Percentiles rank a stretch among this genome's conserved stretches.
Evolutionary conservation across 2,797 vertebrate genomes (phyloP).

Genomic region (Myiotriccus ornatus): DNA sequence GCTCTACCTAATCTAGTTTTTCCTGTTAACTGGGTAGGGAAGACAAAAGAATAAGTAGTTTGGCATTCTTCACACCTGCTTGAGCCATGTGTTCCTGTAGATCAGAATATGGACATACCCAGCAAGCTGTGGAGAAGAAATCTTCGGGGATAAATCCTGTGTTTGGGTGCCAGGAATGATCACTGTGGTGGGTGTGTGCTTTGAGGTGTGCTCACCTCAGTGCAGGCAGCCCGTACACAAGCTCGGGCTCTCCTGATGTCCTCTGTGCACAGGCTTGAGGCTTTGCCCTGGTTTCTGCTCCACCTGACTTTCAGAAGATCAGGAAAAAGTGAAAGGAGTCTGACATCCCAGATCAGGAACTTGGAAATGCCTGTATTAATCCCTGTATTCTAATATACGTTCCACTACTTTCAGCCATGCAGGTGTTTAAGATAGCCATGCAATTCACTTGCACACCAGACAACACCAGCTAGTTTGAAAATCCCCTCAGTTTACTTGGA

Average conservation of each 20-base stretch:
- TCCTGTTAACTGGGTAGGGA: background rate
- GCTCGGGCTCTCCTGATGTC: background rate
- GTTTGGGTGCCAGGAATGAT: background rate
- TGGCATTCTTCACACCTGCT: background rate
- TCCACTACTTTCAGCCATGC: background rate
- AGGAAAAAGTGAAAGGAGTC: background rate
- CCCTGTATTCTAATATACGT: background rate
- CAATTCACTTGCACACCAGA: background rate
- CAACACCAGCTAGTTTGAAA: background rate
- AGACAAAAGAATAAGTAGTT: background rate
- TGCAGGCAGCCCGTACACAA: background rate
- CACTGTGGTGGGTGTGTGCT: accelerated
- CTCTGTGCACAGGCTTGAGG: background rate
- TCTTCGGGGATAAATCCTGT: background rate
- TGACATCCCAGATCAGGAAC: background rate
- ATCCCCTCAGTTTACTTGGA: background rate
- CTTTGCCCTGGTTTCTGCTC: background rate
- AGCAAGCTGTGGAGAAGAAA: background rate
- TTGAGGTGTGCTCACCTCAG: background rate
- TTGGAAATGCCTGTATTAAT: background rate
- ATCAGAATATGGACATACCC: background rate
- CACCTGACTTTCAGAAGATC: background rate
- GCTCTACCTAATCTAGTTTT: background rate
- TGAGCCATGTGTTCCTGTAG: background rate
- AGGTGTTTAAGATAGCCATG: background rate